Base-by-base conservation (phyloP, 2,113 vertebrate species). In the Pseudonaja textilis region DNA sequence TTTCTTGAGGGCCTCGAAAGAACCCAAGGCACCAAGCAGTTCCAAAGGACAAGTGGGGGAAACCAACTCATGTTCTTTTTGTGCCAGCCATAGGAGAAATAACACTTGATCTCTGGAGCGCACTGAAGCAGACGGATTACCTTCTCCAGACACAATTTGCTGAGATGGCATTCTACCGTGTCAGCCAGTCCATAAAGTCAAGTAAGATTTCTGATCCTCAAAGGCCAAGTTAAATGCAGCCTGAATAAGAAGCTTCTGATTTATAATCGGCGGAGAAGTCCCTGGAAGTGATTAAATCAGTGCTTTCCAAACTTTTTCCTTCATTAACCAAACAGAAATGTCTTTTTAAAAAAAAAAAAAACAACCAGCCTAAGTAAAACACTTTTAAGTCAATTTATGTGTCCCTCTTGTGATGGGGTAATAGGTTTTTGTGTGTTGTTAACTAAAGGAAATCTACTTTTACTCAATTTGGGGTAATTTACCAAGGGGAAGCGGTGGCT, bases 191-290 rank as follows among this genome's bases (percentile, higher is more conserved):
- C 54, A 86, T 86, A 87, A 59, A 3, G 0, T 52, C 16, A 91
- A 89, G 90, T 14, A 81, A 57, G 89, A 4, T 90, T 89, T 54
- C 5, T 89, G 90, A 93, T 88, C 91, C 39, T 64, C 59, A 93
- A 93, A 89, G 93, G n/a, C 86, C 87, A 91, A 64, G 91, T 88
- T 91, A 25, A 91, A 88, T 34, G 34, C 3, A 54, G 42, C 4
- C 86, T 85, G 47, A 87, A 59, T 18, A 89, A 89, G 64, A 50
- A 50, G 54, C 5, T 18, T 45, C 42, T 52, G 3, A 47, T 47
- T 85, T 50, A 47, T 55, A 47, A 22, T 59, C 34, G 42, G 39
- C 11, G 10, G 39, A 47, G 8, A 86, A 45, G 85, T 20, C 42
- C 29, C 11, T n/a, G 25, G 57, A 22, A 23, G 45, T 91, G 25